Evolutionary conservation across 2,113 vertebrate genomes (phyloP).

Genomic region (Sula dactylatra): DNA sequence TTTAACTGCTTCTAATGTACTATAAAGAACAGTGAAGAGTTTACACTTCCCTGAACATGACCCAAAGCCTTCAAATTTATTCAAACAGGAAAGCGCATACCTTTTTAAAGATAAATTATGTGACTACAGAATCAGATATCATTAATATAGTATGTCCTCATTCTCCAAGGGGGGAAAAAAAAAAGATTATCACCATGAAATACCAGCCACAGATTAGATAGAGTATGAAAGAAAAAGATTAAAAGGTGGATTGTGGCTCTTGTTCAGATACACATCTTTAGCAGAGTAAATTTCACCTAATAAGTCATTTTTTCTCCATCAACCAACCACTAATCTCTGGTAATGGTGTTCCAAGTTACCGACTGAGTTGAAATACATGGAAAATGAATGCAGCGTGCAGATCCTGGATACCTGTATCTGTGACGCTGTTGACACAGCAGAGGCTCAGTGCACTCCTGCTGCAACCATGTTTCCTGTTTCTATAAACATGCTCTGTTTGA

Average conservation of each 20-base stretch:
- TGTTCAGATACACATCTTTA: neutral
- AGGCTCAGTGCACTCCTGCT: slow-evolving; percentile 31
- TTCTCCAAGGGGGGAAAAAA: neutral
- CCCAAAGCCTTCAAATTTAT: neutral
- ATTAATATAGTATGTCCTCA: neutral
- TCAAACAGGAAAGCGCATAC: neutral
- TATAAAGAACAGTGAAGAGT: neutral
- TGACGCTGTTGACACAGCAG: slow-evolving; percentile 63
- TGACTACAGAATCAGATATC: neutral
- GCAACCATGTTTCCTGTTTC: slow-evolving; percentile 53
- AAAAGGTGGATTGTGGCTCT: neutral
- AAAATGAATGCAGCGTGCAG: slow-evolving; percentile 31
- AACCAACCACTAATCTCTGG: neutral
- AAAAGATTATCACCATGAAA: neutral
- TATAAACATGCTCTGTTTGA: slow-evolving; percentile 65
- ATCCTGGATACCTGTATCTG: slow-evolving; percentile 69
- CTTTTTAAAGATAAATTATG: neutral
- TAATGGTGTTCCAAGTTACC: neutral
- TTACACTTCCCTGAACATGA: neutral
- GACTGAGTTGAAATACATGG: neutral
- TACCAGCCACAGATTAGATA: neutral
- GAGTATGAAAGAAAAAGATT: neutral
- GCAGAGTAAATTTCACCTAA: neutral
- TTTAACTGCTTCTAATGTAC: neutral
- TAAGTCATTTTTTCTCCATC: slow-evolving; percentile 12